A percentile compares a stretch with the other conserved stretches of the same genome.
These are phyloP conservation scores for Vombatus ursinus DNA, from an alignment of 2,113 vertebrate species.

Conservation along the genomic window DNA sequence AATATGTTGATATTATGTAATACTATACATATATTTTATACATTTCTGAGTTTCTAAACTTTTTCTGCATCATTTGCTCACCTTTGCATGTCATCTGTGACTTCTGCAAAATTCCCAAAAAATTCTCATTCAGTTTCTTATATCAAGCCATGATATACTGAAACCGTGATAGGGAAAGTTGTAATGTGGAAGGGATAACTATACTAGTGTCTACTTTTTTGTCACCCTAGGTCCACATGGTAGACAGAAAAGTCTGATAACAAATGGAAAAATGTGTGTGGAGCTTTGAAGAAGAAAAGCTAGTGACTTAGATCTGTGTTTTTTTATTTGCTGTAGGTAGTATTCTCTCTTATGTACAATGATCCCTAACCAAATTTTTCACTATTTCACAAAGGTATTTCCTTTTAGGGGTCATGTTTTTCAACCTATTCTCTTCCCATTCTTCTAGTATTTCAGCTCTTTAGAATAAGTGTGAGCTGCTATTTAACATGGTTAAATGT, in stretches of 20 bases:
- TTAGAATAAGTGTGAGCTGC: not conserved
- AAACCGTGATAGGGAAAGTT: no score
- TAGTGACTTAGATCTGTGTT: not conserved
- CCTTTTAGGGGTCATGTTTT: rapidly evolving
- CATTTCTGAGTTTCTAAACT: no score
- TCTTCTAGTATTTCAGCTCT: not conserved
- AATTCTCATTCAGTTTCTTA: no score
- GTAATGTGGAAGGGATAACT: no score
- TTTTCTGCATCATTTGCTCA: no score
- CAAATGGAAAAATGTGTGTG: not conserved
- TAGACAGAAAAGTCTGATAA: not conserved
- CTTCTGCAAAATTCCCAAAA: no score
- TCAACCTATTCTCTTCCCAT: not conserved
- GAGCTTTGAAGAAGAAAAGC: not conserved
- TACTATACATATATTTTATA: no score
- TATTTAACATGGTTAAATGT: not conserved
- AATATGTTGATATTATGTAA: no score
- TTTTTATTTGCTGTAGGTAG: not conserved
- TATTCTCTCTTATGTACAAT: not conserved
- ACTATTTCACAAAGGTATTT: not conserved
- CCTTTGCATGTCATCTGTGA: no score
- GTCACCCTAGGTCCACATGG: not conserved
- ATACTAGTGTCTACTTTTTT: not conserved
- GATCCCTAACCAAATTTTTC: not conserved
- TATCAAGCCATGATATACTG: no score